A percentile compares a stretch with the other conserved stretches of the same genome.
Evolutionary conservation across 2,888 invertebrate genomes (phyloP).

Genomic region (Eupelmus urozonus): DNA sequence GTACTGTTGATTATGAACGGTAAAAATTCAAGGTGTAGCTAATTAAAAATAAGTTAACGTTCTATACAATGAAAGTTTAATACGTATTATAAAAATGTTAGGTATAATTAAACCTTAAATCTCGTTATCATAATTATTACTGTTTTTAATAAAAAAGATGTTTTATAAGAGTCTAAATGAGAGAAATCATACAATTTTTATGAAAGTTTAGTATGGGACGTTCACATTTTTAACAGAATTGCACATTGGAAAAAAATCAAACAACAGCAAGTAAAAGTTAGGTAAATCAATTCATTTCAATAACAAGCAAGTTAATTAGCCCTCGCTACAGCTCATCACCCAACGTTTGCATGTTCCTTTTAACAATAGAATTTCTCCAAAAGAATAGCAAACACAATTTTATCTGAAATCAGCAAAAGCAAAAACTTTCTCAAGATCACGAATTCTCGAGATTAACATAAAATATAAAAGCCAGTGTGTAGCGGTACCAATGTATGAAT

Average conservation of each 20-base stretch:
- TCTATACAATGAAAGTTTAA: neutral
- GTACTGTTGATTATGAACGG: neutral
- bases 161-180: neutral
- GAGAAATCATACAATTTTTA: too few species aligned
- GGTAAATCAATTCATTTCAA: too few species aligned
- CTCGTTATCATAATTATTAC: neutral
- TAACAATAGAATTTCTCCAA: slow-evolving; percentile 26
- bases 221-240: too few species aligned
- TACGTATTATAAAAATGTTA: neutral
- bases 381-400: slow-evolving; percentile 7
- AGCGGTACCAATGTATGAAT: neutral
- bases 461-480: neutral
- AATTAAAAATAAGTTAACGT: slow-evolving; percentile 1
- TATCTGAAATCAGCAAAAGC: neutral
- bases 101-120: too few species aligned
- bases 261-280: too few species aligned
- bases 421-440: slow-evolving; percentile 6
- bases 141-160: neutral
- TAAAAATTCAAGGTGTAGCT: slow-evolving; percentile 22
- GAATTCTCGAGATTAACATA: neutral
- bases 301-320: too few species aligned
- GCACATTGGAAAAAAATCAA: too few species aligned
- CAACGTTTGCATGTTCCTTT: slow-evolving; percentile 1
- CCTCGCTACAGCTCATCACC: slow-evolving; percentile 3
- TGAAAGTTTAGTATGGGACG: too few species aligned